These are phyloP conservation scores for Wiebesia pumilae DNA, from an alignment of 1,140 invertebrate genomes.

Conservation along the genomic window DNA sequence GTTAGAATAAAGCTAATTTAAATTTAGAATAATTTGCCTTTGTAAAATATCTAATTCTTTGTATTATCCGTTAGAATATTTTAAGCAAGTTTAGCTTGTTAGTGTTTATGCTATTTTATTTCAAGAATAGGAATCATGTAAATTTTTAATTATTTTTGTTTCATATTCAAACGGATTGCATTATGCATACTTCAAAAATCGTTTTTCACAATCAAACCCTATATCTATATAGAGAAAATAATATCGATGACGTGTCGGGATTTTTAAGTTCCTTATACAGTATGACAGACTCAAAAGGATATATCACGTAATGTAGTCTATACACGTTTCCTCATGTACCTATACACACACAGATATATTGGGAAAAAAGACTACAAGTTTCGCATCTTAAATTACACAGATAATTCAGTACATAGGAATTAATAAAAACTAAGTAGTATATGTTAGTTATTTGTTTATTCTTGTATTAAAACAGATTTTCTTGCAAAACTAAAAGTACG, in stretches of 20 bases:
- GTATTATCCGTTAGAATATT: background rate
- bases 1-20: too few species aligned
- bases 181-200: background rate
- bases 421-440: too few species aligned
- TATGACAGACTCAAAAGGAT: background rate
- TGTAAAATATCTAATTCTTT: background rate
- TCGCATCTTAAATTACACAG: background rate
- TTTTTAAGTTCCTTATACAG: background rate
- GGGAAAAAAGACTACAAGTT: background rate
- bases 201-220: background rate
- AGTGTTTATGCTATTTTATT: background rate
- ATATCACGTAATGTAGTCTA: background rate
- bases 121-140: background rate
- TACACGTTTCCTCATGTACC: background rate
- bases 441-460: too few species aligned
- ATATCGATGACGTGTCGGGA: constrained; percentile 33
- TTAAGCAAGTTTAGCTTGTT: background rate
- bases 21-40: too few species aligned
- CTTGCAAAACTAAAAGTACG: too few species aligned
- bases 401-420: background rate
- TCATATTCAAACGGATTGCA: background rate
- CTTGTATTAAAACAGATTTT: too few species aligned
- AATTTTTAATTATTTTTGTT: background rate
- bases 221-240: constrained; percentile 20
- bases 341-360: background rate